phyloP scores from a whole-genome alignment of 1,140 invertebrate genomes.

The Hetaerina americana region DNA sequence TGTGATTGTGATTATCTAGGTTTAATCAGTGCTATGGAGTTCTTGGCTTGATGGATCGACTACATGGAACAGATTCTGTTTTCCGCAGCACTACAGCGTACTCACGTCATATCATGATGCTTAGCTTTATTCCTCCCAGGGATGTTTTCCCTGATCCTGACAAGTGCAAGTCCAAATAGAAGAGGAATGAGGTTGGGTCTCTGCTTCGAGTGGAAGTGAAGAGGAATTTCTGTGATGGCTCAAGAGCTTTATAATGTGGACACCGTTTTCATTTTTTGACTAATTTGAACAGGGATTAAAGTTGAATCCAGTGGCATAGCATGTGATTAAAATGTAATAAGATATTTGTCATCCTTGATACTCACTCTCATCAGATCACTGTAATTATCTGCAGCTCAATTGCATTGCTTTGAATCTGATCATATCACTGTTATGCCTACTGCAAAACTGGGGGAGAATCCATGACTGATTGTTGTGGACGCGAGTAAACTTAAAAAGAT shows the following conservation, averaged over 20 bases:
- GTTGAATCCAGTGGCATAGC: too few relatives aligned
- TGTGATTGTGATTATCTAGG: slow-evolving; percentile 38
- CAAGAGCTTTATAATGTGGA: background rate
- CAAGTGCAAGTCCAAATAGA: slow-evolving; percentile 26
- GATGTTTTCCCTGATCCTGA: slow-evolving; percentile 57
- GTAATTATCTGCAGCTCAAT: too few relatives aligned
- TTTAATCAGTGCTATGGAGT: slow-evolving; percentile 80
- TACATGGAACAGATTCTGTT: slow-evolving; percentile 70
- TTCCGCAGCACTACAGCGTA: slow-evolving; percentile 63
- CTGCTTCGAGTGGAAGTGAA: background rate
- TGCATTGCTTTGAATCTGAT: too few relatives aligned
- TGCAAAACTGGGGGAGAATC: too few relatives aligned
- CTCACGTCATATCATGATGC: slow-evolving; percentile 61
- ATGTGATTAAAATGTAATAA: too few relatives aligned
- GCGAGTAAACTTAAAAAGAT: too few relatives aligned
- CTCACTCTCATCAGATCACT: too few relatives aligned
- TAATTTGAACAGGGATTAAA: too few relatives aligned
- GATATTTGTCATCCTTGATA: too few relatives aligned
- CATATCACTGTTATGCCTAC: too few relatives aligned
- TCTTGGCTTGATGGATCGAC: slow-evolving; percentile 65
- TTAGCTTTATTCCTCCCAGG: slow-evolving; percentile 60
- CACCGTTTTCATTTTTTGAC: too few relatives aligned
- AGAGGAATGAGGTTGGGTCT: background rate
- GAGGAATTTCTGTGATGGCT: background rate
- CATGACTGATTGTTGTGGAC: too few relatives aligned